Evolutionary conservation across 2,113 vertebrate genomes (phyloP), one percentile per base, ranked within the genome.

Genomic region (Ctenodactylus gundi): DNA sequence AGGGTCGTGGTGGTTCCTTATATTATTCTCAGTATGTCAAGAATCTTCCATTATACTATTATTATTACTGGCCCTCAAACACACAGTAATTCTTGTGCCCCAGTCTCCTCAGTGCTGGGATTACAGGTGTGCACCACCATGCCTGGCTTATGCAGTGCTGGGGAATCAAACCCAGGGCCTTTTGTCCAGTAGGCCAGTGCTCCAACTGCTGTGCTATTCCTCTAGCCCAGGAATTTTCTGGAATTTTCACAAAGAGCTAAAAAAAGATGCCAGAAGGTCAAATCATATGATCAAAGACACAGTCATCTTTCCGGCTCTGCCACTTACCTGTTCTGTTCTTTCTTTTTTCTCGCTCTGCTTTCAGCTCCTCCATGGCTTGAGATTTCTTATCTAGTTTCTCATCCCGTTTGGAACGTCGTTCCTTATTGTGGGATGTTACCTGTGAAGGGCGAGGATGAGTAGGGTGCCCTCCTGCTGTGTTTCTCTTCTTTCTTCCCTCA

Each of bases 351-450:
- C 99, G 98, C 85, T 99, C 99, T 64, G 99, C 99, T 96, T 99
- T 99, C 41, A 99, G 98, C 85, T 99, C 99, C 93, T 99, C 99
- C 99, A 99, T 99, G 91, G 99, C 99, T 98, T 99, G 99, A 93
- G 99, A 99, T 97, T 99, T 99, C 97, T 99, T 99, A 98, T 99
- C 99, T 78, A 99, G 98, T 97, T 99, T 99, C 94, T 99, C 99
- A 89, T 99, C 99, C 9, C 99, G 98, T 96, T 99, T 99, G 93
- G 99, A 99, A 96, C 99, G 98, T 17, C 99, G 98, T 96, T 99
- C 99, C 97, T 99, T 99, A 96, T 99, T 99, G 97, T 99, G 99
- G 67, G 99, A 99, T 98, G 99, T 99, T 83, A 99, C 99, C 99
- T 99, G 84, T 62, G 90, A 95, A 97, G n/a, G 53, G 44, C 29